These are phyloP conservation scores for Agrotis puta DNA, from an alignment of 2,888 invertebrate species.

Conservation along the genomic window DNA sequence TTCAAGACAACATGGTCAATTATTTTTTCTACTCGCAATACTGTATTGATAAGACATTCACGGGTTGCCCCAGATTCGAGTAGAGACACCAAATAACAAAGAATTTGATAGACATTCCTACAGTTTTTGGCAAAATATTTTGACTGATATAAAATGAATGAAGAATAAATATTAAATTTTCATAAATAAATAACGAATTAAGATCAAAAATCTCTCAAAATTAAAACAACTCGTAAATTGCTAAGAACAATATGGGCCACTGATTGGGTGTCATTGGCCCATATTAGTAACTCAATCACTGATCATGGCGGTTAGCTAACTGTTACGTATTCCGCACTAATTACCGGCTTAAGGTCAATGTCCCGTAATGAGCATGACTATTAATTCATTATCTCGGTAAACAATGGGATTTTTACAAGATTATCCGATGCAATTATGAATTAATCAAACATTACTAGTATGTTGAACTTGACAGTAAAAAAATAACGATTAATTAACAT, in stretches of 20 bases:
- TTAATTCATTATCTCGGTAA: conserved; percentile 41
- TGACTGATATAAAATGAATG: background rate
- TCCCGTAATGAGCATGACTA: conserved; percentile 31
- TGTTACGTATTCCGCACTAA: conserved; percentile 60
- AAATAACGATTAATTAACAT: too few relatives aligned
- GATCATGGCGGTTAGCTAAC: conserved; percentile 33
- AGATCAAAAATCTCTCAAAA: background rate
- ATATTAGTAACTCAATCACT: conserved; percentile 43
- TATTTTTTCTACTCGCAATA: conserved; percentile 39
- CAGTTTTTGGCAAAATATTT: background rate
- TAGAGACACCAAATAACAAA: conserved; percentile 40
- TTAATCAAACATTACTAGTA: background rate
- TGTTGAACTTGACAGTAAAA: background rate
- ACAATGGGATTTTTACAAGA: conserved; percentile 35
- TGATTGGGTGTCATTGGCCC: conserved; percentile 40
- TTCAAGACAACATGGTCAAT: conserved; percentile 26
- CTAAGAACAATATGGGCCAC: background rate
- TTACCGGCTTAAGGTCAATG: conserved; percentile 56
- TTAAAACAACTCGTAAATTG: too few relatives aligned
- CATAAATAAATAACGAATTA: background rate
- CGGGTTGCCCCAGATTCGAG: conserved; percentile 46
- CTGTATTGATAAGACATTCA: conserved; percentile 51
- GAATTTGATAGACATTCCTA: conserved; percentile 5
- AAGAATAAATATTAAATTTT: too few relatives aligned
- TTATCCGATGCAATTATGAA: conserved; percentile 8